Conservation (phyloP, 2,797 vertebrate genomes). For the Coendou prehensilis region DNA sequence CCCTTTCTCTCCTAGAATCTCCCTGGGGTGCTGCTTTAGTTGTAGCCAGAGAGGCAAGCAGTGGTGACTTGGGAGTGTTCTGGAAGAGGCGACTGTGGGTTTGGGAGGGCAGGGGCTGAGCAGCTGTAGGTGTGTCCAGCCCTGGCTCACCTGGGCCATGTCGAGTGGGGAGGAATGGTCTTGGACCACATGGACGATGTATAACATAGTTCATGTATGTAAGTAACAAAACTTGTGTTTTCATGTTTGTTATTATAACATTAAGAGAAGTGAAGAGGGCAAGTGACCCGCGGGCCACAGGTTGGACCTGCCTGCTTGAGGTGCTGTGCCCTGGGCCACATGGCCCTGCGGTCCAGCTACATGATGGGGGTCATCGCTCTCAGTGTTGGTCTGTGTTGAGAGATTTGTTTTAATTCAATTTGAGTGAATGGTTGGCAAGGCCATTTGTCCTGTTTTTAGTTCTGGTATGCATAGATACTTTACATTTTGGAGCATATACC, state of each 20-base stretch:
- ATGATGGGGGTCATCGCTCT: background rate
- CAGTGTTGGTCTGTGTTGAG: background rate
- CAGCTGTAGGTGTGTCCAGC: background rate
- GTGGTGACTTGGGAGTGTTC: background rate
- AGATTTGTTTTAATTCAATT: background rate
- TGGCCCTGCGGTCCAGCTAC: too few relatives aligned
- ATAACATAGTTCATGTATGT: background rate
- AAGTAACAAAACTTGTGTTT: background rate
- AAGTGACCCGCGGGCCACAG: background rate
- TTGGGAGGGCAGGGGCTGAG: background rate
- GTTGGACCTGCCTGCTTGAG: background rate
- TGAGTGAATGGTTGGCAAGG: background rate
- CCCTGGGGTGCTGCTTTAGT: background rate
- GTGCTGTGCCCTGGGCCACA: background rate
- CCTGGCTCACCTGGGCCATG: background rate
- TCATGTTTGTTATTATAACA: background rate
- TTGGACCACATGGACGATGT: background rate
- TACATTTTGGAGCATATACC: background rate
- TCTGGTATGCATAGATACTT: background rate
- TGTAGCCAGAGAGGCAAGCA: background rate
- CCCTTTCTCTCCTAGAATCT: background rate
- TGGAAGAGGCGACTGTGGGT: background rate
- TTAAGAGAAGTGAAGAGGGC: background rate
- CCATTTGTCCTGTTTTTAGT: conserved; percentile 17
- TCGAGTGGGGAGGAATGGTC: background rate